A percentile compares a stretch with the other conserved stretches of the same genome.
Evolutionary conservation across 1,140 invertebrate genomes (phyloP).

Genomic region (Drosophila chauvacae): DNA sequence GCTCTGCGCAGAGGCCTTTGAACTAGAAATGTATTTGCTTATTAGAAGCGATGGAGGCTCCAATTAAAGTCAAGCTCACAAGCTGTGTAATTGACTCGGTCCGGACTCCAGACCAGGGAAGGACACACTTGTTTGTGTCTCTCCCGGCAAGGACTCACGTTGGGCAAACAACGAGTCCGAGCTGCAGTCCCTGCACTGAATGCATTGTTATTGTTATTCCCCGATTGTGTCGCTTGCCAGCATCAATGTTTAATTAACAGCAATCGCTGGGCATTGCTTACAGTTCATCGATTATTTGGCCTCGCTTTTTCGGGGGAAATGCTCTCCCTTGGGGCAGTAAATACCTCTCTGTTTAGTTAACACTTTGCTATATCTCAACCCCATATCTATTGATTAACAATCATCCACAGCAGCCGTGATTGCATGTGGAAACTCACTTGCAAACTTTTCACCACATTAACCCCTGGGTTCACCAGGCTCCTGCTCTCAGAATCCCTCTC

Average conservation of each 20-base stretch:
- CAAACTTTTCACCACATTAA: background rate
- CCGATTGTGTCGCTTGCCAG: conserved; percentile 6
- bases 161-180: conserved; percentile 1
- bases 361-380: no score
- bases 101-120: background rate
- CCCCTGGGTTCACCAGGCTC: no score
- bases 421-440: conserved; percentile 5
- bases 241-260: conserved; percentile 24
- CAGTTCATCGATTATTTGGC: conserved; percentile 13
- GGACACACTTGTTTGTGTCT: background rate
- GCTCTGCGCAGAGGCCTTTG: background rate
- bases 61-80: conserved; percentile 27
- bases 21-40: conserved; percentile 36
- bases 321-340: background rate
- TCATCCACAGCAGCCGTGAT: background rate
- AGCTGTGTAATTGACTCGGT: conserved; percentile 28
- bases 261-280: conserved; percentile 10
- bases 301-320: background rate
- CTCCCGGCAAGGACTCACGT: background rate
- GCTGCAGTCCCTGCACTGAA: background rate
- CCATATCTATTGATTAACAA: conserved; percentile 5
- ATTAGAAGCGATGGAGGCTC: conserved; percentile 15
- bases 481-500: background rate
- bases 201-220: conserved; percentile 16
- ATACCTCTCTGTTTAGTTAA: background rate